Percentiles rank a stretch among this genome's conserved stretches.
Conservation (phyloP, 2,888 invertebrate species). For the Chrysolina americana region DNA sequence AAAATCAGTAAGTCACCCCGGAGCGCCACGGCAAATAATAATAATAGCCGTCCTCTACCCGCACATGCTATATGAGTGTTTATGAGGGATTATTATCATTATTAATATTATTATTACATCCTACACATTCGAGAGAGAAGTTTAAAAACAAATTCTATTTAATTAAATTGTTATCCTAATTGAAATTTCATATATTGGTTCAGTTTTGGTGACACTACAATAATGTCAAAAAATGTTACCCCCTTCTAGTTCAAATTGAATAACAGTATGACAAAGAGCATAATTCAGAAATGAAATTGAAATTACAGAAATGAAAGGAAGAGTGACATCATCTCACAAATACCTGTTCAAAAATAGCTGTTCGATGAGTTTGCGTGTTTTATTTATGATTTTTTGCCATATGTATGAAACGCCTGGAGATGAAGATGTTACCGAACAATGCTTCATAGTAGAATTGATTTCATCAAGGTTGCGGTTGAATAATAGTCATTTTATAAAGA, state of each 20-base stretch:
- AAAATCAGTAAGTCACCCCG: too few species aligned
- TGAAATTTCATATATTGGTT: too few species aligned
- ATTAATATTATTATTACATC: too few species aligned
- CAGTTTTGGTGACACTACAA: too few species aligned
- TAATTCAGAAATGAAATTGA: slow-evolving; percentile 1
- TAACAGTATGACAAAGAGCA: not conserved
- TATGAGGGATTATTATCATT: too few species aligned
- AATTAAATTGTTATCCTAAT: too few species aligned
- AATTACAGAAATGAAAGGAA: slow-evolving; percentile 16
- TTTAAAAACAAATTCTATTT: too few species aligned
- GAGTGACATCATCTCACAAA: slow-evolving; percentile 8
- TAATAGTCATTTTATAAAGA: not conserved
- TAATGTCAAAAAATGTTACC: too few species aligned
- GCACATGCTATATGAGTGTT: too few species aligned
- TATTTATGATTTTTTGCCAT: slow-evolving; percentile 1
- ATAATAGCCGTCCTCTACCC: too few species aligned
- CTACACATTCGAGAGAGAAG: too few species aligned
- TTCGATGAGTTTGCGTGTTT: slow-evolving; percentile 6
- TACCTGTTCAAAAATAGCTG: slow-evolving; percentile 6
- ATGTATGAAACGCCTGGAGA: not conserved
- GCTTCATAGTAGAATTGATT: not conserved
- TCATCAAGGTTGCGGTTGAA: slow-evolving; percentile 5
- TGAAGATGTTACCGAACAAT: slow-evolving; percentile 16
- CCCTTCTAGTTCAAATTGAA: not conserved
- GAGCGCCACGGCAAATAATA: too few species aligned